These are phyloP conservation scores for Gymnogyps californianus DNA, from an alignment of 2,113 vertebrate species.

Conservation along the genomic window DNA sequence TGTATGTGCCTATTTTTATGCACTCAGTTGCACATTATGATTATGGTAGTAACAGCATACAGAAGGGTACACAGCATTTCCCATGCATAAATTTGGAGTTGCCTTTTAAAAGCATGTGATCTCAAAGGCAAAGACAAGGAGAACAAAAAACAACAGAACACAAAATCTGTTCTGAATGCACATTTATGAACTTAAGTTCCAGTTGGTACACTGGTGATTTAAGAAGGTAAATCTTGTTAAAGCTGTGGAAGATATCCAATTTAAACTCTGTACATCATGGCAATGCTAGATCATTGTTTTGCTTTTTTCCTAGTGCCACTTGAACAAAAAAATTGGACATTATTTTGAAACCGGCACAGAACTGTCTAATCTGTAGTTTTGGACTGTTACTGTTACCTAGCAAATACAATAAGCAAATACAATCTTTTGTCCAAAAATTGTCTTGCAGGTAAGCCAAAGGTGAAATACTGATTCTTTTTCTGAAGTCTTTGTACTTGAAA, in stretches of 20 bases:
- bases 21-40: not conserved
- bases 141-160: not conserved
- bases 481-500: not conserved
- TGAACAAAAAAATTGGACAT: not conserved
- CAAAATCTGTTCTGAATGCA: not conserved
- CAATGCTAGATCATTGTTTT: not conserved
- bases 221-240: not conserved
- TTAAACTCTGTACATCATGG: not conserved
- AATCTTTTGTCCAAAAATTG: not conserved
- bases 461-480: not conserved
- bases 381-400: not conserved
- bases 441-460: not conserved
- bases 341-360: not conserved
- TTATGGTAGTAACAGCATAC: not conserved
- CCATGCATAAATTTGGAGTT: not conserved
- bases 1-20: slow-evolving; percentile 3
- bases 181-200: not conserved
- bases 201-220: not conserved
- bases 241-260: not conserved
- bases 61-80: not conserved
- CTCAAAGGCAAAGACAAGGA: not conserved
- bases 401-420: not conserved
- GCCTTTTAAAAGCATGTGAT: not conserved
- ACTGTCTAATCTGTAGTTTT: not conserved
- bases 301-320: not conserved